Evolutionary conservation across 2,113 vertebrate species (phyloP), one percentile per base, ranked within the genome.

Genomic region (Phrynosoma platyrhinos): DNA sequence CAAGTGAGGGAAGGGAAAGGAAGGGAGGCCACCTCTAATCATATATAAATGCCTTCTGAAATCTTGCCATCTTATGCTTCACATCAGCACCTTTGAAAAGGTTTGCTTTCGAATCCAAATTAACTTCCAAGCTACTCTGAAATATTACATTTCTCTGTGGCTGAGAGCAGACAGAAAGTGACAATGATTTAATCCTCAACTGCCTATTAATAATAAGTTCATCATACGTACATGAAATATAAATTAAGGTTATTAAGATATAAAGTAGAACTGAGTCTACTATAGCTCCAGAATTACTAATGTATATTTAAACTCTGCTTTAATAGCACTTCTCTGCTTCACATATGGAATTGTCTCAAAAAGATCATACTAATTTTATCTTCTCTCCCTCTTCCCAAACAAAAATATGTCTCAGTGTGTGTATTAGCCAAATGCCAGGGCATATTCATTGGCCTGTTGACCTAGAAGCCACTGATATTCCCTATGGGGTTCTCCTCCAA

Each of bases 191-290:
- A 88, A 5, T 74, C 25, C 14, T 1, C 7, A 2, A n/a, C 20
- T 86, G 84, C 85, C 71, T 9, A 21, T n/a, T 64, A 83, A 20
- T n/a, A 88, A 88, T 88, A 82, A 68, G 80, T 68, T 88, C 80
- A 83, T 77, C 74, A 77, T 27, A 53, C 4, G 52, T 52, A 25
- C 12, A 52, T 47, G 25, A 66, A 87, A 76, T 52, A 27, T 62
- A 82, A 87, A 83, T 76, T 52, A 76, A 77, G 62, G 23, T 40
- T 82, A 55, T 36, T 71, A 80, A 76, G 87, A 52, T 83, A 53
- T 74, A 83, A 77, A 74, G 42, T 18, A 30, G 1, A 13, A 76
- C 5, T 71, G 52, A 62, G 52, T 74, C 52, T 42, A 30, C 8
- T 23, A 64, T 58, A 9, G 23, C 8, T 83, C 30, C 62, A 68